Conservation (phyloP, 2,888 invertebrate genomes). For the Scotopteryx bipunctaria region DNA sequence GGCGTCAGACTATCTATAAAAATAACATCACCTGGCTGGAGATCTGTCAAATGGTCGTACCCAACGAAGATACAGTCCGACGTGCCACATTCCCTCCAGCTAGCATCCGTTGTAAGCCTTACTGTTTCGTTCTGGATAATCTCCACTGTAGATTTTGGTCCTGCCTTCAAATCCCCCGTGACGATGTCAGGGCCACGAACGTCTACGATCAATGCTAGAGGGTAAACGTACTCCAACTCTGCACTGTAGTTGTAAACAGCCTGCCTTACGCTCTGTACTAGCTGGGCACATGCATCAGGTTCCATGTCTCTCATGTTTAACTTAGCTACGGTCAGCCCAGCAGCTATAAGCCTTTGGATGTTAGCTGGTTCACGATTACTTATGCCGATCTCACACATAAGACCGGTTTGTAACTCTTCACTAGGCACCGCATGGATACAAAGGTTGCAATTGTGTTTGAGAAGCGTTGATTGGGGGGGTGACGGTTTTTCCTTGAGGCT, state of each 20-base stretch:
- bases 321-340: constrained; percentile 76
- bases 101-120: constrained; percentile 76
- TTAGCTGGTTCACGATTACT: constrained; percentile 63
- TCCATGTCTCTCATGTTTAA: constrained; percentile 72
- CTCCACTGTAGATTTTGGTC: constrained; percentile 62
- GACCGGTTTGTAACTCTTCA: constrained; percentile 71
- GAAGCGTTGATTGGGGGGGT: constrained; percentile 50
- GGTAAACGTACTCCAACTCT: constrained; percentile 74
- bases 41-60: constrained; percentile 77
- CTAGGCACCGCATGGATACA: constrained; percentile 64
- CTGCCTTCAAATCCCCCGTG: constrained; percentile 71
- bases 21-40: constrained; percentile 76
- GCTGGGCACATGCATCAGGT: constrained; percentile 68
- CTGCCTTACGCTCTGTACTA: constrained; percentile 73
- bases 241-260: constrained; percentile 77
- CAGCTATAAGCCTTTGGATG: constrained; percentile 71
- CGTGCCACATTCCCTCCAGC: constrained; percentile 81
- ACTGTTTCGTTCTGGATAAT: constrained; percentile 63
- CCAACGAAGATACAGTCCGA: constrained; percentile 81
- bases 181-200: constrained; percentile 69
- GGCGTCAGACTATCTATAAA: constrained; percentile 71
- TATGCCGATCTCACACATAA: constrained; percentile 75
- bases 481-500: constrained; percentile 42
- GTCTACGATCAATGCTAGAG: constrained; percentile 73
- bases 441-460: constrained; percentile 67